Evolutionary conservation across 2,888 invertebrate species (phyloP), one percentile per base, ranked within the genome.

Genomic region (Cremastinae sp.): DNA sequence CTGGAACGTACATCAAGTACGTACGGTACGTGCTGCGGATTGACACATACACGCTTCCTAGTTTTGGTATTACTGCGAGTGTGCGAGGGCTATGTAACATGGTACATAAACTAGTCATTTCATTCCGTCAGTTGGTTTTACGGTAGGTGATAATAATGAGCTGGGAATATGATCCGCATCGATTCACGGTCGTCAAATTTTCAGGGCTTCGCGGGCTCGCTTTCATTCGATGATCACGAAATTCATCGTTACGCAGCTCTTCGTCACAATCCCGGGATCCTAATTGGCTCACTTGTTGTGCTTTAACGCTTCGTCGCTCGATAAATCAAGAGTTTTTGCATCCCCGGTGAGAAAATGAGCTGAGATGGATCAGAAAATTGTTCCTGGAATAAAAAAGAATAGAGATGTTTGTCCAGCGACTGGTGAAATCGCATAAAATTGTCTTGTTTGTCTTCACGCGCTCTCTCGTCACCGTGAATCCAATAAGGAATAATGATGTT

Each of bases 401-500:
- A n/a, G n/a, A n/a, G n/a, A 28, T 28, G 5, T 28, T 28, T 28
- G 28, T 5, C 2, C 28, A 28, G 28, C 28, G 28, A 28, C 28
- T 28, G 28, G 28, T 28, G 28, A 28, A 28, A 3, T 28, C 5
- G 28, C 5, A 28, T 28, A 5, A 28, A 28, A 28, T 28, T 28
- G 28, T 28, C 28, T 28, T 28, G 5, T 28, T 3, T 28, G 35
- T 39, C 51, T 49, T 72, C 62, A 61, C 53, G 56, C 28, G 58
- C n/a, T 55, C 16, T 37, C 49, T 43, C 62, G 37, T 9, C n/a
- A n/a, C n/a, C 43, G 10, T 8, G 53, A 73, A 73, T 69, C 56
- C 68, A 76, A 73, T 69, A 69, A 73, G 62, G 28, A 69, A 53
- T 69, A 64, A 72, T 73, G 69, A 72, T 73, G 49, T 22, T 12